Percentiles rank a stretch among this genome's conserved stretches.
Conservation (phyloP, 2,888 invertebrate species). For the Epirrhoe tristata region DNA sequence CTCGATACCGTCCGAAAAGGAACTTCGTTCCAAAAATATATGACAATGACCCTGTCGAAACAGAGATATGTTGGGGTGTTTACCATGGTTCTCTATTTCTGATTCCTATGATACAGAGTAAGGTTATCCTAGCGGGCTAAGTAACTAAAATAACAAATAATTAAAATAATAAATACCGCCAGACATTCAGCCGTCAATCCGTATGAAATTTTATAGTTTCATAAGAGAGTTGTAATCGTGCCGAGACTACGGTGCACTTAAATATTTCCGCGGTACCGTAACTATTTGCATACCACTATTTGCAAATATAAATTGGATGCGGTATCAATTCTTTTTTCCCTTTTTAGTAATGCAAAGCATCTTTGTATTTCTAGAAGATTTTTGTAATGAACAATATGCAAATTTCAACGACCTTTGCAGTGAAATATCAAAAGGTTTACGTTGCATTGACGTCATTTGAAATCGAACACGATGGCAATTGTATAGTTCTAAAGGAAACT, state of each 20-base stretch:
- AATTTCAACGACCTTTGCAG: neutral
- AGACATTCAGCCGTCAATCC: neutral
- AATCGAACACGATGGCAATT: neutral
- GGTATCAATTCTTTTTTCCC: conserved; percentile 35
- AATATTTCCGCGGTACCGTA: conserved; percentile 52
- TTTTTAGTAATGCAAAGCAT: conserved; percentile 17
- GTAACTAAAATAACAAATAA: too few species aligned
- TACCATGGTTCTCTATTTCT: too few species aligned
- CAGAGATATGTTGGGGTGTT: too few species aligned
- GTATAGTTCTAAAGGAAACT: neutral
- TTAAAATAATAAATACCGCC: too few species aligned
- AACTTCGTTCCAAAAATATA: too few species aligned
- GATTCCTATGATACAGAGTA: too few species aligned
- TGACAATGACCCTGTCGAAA: too few species aligned
- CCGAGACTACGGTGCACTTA: conserved; percentile 48
- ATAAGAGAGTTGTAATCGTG: conserved; percentile 4
- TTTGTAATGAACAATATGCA: conserved; percentile 11
- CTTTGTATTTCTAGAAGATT: conserved; percentile 3
- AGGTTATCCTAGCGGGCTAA: too few species aligned
- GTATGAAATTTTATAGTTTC: neutral
- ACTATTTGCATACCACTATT: conserved; percentile 61
- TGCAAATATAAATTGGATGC: conserved; percentile 52
- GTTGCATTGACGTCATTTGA: neutral
- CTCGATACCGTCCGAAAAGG: too few species aligned
- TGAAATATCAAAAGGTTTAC: neutral